Evolutionary conservation across 2,797 vertebrate genomes (phyloP).

Genomic region (Australoheros facetus): DNA sequence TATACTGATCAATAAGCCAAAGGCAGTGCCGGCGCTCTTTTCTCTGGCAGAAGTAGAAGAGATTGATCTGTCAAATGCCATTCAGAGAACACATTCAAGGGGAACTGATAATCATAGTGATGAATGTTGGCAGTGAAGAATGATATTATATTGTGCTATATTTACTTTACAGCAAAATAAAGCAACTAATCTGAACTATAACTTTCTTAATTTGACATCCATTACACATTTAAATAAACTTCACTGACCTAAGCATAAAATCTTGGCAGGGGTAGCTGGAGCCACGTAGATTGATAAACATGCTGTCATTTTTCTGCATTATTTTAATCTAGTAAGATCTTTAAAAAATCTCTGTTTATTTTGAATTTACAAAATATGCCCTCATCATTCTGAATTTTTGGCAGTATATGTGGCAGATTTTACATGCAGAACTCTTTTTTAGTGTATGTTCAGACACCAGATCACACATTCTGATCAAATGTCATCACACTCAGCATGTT

Average conservation of each 20-base stretch:
- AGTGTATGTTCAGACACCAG: conserved; percentile 11
- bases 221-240: conserved; percentile 8
- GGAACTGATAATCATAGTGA: conserved; percentile 27
- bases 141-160: conserved; percentile 1
- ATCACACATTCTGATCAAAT: conserved; percentile 49
- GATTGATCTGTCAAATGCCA: conserved; percentile 58
- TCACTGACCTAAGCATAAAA: background rate
- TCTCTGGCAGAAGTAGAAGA: conserved; percentile 30
- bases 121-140: conserved; percentile 20
- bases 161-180: conserved; percentile 22
- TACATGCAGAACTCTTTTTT: conserved; percentile 27
- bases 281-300: background rate
- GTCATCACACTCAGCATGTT: conserved; percentile 54
- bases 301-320: background rate
- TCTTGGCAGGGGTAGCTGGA: conserved; percentile 4
- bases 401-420: background rate
- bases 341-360: background rate
- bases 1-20: conserved; percentile 59
- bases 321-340: background rate
- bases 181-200: background rate
- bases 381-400: background rate
- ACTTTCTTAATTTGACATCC: conserved; percentile 11
- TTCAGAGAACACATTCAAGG: conserved; percentile 30
- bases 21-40: conserved; percentile 48
- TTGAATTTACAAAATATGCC: background rate